Conservation (phyloP, 2,888 invertebrate species). For the Linnaemya tessellans region DNA sequence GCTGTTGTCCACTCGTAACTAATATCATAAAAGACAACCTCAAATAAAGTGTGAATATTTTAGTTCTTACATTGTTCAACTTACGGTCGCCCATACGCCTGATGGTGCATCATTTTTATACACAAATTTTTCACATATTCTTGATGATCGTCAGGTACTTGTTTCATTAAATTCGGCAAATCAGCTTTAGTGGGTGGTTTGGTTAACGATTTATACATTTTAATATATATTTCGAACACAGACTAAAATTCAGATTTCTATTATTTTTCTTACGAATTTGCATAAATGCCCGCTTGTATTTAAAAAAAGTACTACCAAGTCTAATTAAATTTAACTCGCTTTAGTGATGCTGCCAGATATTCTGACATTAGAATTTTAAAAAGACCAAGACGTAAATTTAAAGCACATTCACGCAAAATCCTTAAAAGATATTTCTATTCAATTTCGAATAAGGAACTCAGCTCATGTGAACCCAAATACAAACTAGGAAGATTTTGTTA, state of each 20-base stretch:
- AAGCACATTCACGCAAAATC: too few relatives aligned
- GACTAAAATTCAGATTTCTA: not conserved
- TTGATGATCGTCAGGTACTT: conserved; percentile 80
- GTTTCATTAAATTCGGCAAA: conserved; percentile 77
- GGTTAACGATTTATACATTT: conserved; percentile 20
- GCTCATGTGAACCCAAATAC: too few relatives aligned
- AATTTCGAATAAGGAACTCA: too few relatives aligned
- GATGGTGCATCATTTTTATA: conserved; percentile 85
- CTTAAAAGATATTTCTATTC: too few relatives aligned
- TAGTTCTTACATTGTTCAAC: conserved; percentile 74
- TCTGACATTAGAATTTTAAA: too few relatives aligned
- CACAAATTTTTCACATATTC: conserved; percentile 81
- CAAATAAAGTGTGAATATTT: not conserved
- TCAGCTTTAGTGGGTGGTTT: conserved; percentile 78
- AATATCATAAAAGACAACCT: conserved; percentile 11
- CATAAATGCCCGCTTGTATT: not conserved
- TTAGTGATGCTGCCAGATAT: too few relatives aligned
- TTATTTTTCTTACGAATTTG: not conserved
- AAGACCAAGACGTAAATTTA: too few relatives aligned
- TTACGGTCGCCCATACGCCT: conserved; percentile 86
- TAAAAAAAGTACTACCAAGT: too few relatives aligned
- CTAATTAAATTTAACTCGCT: too few relatives aligned
- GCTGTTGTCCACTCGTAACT: conserved; percentile 89
- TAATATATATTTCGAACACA: not conserved
- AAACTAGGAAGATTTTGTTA: too few relatives aligned